These are phyloP conservation scores for Meloidogyne floridensis DNA, from an alignment of 1,140 invertebrate species.

Conservation along the genomic window DNA sequence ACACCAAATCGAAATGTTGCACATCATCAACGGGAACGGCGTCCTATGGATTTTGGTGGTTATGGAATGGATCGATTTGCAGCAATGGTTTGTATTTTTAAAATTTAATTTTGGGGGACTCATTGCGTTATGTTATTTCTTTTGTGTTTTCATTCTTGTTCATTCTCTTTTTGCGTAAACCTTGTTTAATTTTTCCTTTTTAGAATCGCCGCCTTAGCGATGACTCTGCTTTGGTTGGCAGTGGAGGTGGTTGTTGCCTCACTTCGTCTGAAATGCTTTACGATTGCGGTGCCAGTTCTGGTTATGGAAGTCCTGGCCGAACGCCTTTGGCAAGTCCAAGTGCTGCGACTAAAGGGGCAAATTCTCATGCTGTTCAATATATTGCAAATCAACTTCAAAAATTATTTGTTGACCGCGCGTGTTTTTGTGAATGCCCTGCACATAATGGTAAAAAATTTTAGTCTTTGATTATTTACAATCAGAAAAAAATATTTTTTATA, in stretches of 20 bases:
- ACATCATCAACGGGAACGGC: neutral
- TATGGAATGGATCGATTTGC: neutral
- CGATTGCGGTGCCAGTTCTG: conserved; percentile 50
- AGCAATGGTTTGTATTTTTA: neutral
- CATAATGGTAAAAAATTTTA: neutral
- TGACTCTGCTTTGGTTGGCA: conserved; percentile 3
- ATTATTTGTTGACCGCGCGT: conserved; percentile 36
- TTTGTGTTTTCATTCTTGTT: neutral
- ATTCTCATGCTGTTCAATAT: conserved; percentile 16
- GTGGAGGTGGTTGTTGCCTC: conserved; percentile 22
- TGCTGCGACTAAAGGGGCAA: conserved; percentile 19
- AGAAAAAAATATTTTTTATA: neutral
- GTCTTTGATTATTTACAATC: neutral
- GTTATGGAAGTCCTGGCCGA: conserved; percentile 42
- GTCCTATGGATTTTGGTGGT: neutral
- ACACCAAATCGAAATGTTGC: neutral
- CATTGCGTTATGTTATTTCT: too few species aligned
- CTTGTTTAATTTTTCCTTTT: neutral
- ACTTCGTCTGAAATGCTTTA: conserved; percentile 19
- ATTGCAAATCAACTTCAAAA: conserved; percentile 40
- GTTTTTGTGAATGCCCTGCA: conserved; percentile 28
- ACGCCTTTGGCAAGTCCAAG: conserved; percentile 35
- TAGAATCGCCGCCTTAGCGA: conserved; percentile 43
- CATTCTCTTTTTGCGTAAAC: too few species aligned
- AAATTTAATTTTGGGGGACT: neutral